These are phyloP conservation scores for Agriotes lineatus DNA, from an alignment of 2,888 invertebrate genomes.

Conservation along the genomic window DNA sequence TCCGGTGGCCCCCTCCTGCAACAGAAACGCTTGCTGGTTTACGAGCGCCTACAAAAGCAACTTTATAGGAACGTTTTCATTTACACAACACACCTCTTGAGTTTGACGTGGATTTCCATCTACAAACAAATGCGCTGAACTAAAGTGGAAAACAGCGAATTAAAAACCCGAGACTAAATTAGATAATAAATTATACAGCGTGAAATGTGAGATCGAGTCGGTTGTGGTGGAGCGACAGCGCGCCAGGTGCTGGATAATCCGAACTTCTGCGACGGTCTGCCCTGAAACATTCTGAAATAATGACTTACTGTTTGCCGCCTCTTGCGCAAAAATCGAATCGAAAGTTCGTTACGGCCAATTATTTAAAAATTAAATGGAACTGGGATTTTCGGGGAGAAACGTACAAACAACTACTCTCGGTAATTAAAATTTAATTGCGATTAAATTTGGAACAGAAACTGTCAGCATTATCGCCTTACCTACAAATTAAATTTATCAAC, in stretches of 20 bases:
- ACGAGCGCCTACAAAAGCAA: background rate
- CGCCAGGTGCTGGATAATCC: conserved; percentile 43
- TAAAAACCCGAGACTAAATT: conserved; percentile 47
- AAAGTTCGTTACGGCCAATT: conserved; percentile 20
- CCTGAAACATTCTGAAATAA: conserved; percentile 28
- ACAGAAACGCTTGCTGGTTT: conserved; percentile 31
- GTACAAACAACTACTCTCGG: conserved; percentile 8
- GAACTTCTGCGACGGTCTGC: conserved; percentile 35
- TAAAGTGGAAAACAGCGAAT: conserved; percentile 43
- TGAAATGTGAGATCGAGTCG: conserved; percentile 36
- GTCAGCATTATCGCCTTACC: too few species aligned
- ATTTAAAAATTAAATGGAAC: conserved; percentile 25
- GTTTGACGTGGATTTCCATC: conserved; percentile 30
- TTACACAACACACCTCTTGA: conserved; percentile 21
- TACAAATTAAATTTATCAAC: too few species aligned
- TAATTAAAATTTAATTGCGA: conserved; percentile 12
- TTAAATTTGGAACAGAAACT: too few species aligned
- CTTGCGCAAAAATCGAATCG: conserved; percentile 20
- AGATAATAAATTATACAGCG: conserved; percentile 49
- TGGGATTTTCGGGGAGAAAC: background rate
- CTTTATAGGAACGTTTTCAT: conserved; percentile 11
- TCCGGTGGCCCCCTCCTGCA: conserved; percentile 58
- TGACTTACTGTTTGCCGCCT: conserved; percentile 10
- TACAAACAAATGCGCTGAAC: conserved; percentile 35
- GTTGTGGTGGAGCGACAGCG: conserved; percentile 40